Evolutionary conservation across 2,113 vertebrate genomes (phyloP).

Genomic region (Corynorhinus townsendii): DNA sequence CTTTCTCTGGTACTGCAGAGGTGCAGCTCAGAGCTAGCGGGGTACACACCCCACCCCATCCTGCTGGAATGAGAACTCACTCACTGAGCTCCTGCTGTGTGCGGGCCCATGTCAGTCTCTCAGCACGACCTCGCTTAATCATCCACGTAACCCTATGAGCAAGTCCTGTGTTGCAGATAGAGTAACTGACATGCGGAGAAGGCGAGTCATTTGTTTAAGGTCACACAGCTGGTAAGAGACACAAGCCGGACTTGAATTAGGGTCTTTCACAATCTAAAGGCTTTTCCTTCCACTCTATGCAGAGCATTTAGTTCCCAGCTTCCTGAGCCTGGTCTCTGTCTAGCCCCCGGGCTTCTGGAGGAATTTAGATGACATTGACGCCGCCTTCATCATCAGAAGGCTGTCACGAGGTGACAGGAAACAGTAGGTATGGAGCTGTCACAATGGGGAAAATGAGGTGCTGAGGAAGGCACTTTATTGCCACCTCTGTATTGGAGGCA

Average conservation of each 20-base stretch:
- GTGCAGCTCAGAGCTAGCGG: background rate
- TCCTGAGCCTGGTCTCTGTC: background rate
- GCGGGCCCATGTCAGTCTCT: background rate
- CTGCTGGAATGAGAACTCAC: background rate
- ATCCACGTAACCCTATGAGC: background rate
- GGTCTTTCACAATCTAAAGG: background rate
- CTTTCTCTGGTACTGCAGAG: background rate
- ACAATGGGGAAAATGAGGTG: background rate
- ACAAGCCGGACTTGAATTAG: background rate
- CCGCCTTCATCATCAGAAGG: constrained; percentile 32
- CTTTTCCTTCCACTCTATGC: background rate
- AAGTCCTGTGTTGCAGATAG: background rate
- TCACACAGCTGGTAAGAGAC: background rate
- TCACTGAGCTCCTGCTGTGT: background rate
- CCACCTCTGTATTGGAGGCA: background rate
- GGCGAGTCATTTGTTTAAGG: background rate
- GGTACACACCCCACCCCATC: background rate
- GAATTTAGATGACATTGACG: constrained; percentile 18
- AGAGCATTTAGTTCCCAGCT: background rate
- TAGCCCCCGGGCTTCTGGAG: background rate
- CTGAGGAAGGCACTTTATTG: background rate
- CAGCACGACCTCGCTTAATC: background rate
- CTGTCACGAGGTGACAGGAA: constrained; percentile 60
- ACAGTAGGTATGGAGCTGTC: constrained; percentile 24
- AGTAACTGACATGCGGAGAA: background rate